Evolutionary conservation across 2,797 vertebrate genomes (phyloP), one percentile per base, ranked within the genome.

Genomic region (Halcyon chelicuti): DNA sequence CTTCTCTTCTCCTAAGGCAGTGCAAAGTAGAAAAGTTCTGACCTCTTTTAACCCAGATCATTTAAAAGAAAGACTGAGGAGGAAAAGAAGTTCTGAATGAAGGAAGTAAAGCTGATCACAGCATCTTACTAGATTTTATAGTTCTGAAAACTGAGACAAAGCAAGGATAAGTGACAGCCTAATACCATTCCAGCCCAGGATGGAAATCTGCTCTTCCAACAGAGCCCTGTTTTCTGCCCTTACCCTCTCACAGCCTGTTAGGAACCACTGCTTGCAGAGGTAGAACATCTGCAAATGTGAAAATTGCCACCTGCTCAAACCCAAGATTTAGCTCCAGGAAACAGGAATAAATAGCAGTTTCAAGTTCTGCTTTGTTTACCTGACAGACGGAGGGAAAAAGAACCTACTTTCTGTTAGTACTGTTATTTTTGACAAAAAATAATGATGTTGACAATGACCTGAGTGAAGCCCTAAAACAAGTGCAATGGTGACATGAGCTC

Each of bases 11-110:
- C 49, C 74, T 78, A 84, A 81, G 74, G 67, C 71, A 78, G 20
- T 23, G 31, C 14, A 65, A 79, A 81, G 37, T 40, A 88, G 61
- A 60, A 91, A 67, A 44, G 13, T 81, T 84, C 74, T 91, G 84
- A 78, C 22, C 35, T 63, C n/a, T 86, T 90, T 88, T 72, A 88
- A 80, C 19, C 7, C 17, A 57, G 31, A 42, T 26, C 8, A 49
- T 44, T 80, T 86, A 29, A 55, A 65, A 86, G 42, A 8, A 2
- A n/a, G 35, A 63, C 5, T 1, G 14, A 86, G 31, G 18, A 78
- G 31, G 23, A 74, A 88, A 88, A 88, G 31, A 77, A 22, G 21
- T 47, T 89, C 86, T 75, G 25, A 91, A 74, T 6, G 49, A 51
- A 6, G 49, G 33, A 74, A 73, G 22, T 61, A 61, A 65, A 67